phyloP scores from a whole-genome alignment of 2,888 invertebrate species.

The Drosophila neonasuta region DNA sequence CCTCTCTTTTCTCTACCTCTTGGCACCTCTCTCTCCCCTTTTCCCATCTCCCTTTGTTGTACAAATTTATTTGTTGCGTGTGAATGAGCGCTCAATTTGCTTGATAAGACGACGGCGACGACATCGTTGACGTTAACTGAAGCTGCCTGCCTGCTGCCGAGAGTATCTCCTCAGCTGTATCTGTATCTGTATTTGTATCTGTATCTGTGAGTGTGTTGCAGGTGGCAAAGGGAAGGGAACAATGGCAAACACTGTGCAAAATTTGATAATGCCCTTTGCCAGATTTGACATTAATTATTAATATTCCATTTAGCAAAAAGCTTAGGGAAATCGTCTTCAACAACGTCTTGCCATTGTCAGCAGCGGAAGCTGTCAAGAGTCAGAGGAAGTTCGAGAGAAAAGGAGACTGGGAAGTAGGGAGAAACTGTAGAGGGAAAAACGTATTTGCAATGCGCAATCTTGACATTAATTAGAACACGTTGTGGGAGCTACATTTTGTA shows the following conservation, averaged over 20 bases:
- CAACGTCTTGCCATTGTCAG: conserved; percentile 8
- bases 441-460: neutral
- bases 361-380: neutral
- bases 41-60: conserved; percentile 10
- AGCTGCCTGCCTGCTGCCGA: conserved; percentile 16
- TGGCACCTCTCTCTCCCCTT: neutral
- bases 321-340: conserved; percentile 18
- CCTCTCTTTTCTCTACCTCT: conserved; percentile 2
- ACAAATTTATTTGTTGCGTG: conserved; percentile 69
- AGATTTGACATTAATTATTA: conserved; percentile 29
- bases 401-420: too few relatives aligned
- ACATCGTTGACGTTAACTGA: conserved; percentile 46
- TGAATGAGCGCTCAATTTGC: conserved; percentile 72
- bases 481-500: neutral
- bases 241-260: conserved; percentile 14
- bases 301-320: conserved; percentile 27
- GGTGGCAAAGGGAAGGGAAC: neutral
- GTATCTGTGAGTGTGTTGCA: neutral
- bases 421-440: neutral
- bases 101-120: conserved; percentile 64
- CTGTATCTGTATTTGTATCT: neutral
- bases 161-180: neutral
- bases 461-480: conserved; percentile 1
- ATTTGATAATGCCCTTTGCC: conserved; percentile 28
- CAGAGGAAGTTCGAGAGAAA: neutral